phyloP scores from a whole-genome alignment of 2,888 invertebrate genomes.

The Deladenus siricidicola region DNA sequence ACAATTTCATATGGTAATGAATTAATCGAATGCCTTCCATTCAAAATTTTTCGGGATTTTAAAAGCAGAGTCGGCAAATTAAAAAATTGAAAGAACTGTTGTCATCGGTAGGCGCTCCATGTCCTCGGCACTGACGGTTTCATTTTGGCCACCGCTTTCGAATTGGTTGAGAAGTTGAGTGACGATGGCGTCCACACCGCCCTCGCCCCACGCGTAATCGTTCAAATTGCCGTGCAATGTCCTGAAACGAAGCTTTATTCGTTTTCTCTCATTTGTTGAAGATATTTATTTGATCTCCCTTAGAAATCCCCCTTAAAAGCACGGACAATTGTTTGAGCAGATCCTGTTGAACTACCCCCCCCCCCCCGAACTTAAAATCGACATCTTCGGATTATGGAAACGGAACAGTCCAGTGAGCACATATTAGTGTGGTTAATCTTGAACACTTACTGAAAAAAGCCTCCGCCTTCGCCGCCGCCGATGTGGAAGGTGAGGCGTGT shows the following conservation, averaged over 20 bases:
- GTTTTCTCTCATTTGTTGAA: too few relatives aligned
- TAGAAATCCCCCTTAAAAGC: too few relatives aligned
- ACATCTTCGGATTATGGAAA: not conserved
- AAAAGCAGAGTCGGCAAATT: too few relatives aligned
- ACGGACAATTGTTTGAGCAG: too few relatives aligned
- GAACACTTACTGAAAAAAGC: not conserved
- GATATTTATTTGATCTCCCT: too few relatives aligned
- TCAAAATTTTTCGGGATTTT: too few relatives aligned
- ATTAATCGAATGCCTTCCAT: too few relatives aligned
- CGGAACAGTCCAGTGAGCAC: not conserved
- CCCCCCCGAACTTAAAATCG: not conserved
- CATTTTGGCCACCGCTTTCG: constrained; percentile 5
- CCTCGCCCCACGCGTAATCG: constrained; percentile 21
- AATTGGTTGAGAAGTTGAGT: constrained; percentile 19
- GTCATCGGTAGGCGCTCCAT: constrained; percentile 14
- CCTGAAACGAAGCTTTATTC: too few relatives aligned
- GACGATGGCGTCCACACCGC: constrained; percentile 19
- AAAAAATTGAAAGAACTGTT: too few relatives aligned
- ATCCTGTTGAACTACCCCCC: too few relatives aligned
- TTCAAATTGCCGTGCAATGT: constrained; percentile 11
- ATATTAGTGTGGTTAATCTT: too few relatives aligned
- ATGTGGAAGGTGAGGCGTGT: constrained; percentile 3
- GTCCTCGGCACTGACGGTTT: constrained; percentile 4
- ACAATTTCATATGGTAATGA: too few relatives aligned
- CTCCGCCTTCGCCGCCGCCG: not conserved